phyloP scores from a whole-genome alignment of 2,113 vertebrate species.

The Artemisiospiza belli region DNA sequence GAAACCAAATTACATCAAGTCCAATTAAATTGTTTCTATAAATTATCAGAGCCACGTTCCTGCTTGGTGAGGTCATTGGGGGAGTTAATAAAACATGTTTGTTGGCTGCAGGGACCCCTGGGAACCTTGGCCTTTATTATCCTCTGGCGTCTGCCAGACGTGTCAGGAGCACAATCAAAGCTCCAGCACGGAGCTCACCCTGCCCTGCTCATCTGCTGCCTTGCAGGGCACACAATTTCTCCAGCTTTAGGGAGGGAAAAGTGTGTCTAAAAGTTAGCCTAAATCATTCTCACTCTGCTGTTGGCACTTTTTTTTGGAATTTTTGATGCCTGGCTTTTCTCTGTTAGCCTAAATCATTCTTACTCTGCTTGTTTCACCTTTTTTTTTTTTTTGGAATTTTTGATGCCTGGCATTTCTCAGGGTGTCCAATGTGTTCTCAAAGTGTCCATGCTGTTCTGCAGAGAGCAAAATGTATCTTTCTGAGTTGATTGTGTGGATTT shows the following conservation, averaged over 20 bases:
- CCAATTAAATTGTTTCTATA: slow-evolving; percentile 68
- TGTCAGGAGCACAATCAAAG: slow-evolving; percentile 49
- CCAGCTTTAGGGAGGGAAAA: not conserved
- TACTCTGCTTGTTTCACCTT: not conserved
- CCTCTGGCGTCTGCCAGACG: slow-evolving; percentile 58
- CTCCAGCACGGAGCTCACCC: not conserved
- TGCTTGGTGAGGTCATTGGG: slow-evolving; percentile 48
- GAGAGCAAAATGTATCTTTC: not conserved
- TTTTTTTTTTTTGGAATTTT: not conserved
- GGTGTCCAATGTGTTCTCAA: not conserved
- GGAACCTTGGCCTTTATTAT: slow-evolving; percentile 61
- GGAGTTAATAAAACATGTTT: slow-evolving; percentile 66
- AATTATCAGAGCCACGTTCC: slow-evolving; percentile 65
- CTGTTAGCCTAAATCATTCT: not conserved
- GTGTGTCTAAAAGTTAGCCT: not conserved
- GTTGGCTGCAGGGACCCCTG: slow-evolving; percentile 59
- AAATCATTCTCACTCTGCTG: not conserved
- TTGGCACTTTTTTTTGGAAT: not conserved
- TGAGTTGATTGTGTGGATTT: not conserved
- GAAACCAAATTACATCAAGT: slow-evolving; percentile 66
- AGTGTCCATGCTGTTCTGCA: not conserved
- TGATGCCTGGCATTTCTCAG: not conserved
- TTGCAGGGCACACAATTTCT: not conserved
- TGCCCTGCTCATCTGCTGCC: slow-evolving; percentile 26
- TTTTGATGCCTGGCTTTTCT: not conserved